These are phyloP conservation scores for Cyclina sinensis DNA, from an alignment of 1,140 invertebrate species.

Conservation along the genomic window DNA sequence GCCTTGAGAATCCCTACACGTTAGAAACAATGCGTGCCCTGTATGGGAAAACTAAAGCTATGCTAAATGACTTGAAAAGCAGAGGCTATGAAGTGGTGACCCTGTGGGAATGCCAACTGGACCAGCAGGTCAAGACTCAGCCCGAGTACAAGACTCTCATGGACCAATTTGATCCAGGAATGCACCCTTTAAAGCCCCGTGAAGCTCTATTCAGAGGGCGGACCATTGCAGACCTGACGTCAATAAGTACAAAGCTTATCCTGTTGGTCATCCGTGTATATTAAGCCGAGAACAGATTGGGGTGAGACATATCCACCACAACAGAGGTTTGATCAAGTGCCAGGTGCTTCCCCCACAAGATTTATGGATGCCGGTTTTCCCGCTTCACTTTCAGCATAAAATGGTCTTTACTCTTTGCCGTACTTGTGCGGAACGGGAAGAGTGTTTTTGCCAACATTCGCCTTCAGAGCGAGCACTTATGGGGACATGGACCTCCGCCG, in stretches of 20 bases:
- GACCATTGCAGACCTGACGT: conserved; percentile 14
- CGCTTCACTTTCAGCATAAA: conserved; percentile 8
- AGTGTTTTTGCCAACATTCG: not conserved
- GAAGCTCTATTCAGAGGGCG: conserved; percentile 12
- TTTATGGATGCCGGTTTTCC: not conserved
- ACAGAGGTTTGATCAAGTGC: not conserved
- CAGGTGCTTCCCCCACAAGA: too few species aligned
- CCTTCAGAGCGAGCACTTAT: not conserved
- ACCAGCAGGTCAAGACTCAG: not conserved
- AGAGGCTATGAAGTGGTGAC: not conserved
- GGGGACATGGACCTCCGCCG: not conserved
- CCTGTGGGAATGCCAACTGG: conserved; percentile 7
- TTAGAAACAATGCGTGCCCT: not conserved
- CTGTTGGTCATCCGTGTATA: not conserved
- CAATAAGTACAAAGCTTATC: not conserved
- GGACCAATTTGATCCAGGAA: not conserved
- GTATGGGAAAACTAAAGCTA: not conserved
- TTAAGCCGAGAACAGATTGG: too few species aligned
- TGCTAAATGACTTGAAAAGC: not conserved
- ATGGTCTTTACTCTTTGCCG: conserved; percentile 35
- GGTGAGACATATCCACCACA: not conserved
- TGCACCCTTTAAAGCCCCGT: not conserved
- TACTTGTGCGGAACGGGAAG: not conserved
- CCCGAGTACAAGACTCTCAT: not conserved
- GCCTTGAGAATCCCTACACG: not conserved